A percentile compares a stretch with the other conserved stretches of the same genome.
Evolutionary conservation across 1,140 invertebrate species (phyloP).

Genomic region (Riptortus pedestris): DNA sequence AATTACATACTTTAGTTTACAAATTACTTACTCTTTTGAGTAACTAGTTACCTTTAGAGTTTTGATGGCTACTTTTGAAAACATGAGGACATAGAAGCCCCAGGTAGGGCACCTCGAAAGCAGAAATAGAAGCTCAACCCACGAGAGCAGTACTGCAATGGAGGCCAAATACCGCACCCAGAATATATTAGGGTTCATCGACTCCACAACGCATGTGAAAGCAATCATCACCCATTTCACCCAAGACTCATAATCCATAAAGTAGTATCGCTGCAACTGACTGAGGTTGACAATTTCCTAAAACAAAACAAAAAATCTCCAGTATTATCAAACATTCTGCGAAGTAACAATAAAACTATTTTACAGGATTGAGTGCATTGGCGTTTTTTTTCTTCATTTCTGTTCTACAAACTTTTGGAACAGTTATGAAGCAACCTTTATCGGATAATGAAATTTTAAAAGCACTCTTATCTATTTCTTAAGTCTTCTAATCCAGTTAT

Average conservation of each 20-base stretch:
- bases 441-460: too few relatives aligned
- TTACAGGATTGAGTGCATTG: too few relatives aligned
- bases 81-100: constrained; percentile 45
- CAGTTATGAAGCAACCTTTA: too few relatives aligned
- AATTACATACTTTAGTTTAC: too few relatives aligned
- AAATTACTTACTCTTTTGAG: too few relatives aligned
- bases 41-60: constrained; percentile 37
- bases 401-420: too few relatives aligned
- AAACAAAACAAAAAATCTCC: background rate
- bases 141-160: constrained; percentile 41
- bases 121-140: constrained; percentile 44
- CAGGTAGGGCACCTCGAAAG: constrained; percentile 42
- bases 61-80: constrained; percentile 41
- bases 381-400: too few relatives aligned
- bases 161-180: constrained; percentile 44
- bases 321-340: background rate
- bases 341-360: too few relatives aligned
- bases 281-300: constrained; percentile 31
- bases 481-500: too few relatives aligned
- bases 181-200: constrained; percentile 8
- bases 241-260: constrained; percentile 31
- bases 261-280: constrained; percentile 29
- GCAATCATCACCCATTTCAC: constrained; percentile 30
- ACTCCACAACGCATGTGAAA: constrained; percentile 17
- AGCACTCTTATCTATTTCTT: too few relatives aligned